Base-by-base conservation (phyloP, 1,140 invertebrate species). In the Globodera ellingtonae region DNA sequence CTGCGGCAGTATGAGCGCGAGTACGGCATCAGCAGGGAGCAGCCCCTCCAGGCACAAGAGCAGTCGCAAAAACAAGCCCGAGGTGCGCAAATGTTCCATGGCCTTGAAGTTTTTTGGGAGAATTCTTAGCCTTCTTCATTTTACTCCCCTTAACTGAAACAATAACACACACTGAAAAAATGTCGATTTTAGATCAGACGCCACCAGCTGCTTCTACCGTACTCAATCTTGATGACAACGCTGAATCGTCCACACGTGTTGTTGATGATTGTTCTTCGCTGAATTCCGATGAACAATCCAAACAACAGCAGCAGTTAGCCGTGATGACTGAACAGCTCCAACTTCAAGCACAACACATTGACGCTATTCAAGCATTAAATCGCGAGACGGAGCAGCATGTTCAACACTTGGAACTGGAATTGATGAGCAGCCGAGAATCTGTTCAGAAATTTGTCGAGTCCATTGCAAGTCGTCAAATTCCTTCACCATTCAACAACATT, bases 1-100 rank as follows among this genome's bases (percentile, higher is more conserved):
- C 59, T 86, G 21, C 77, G 67, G 35, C 84, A 86, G 46, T 80
- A 79, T 52, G 85, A 86, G 48, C 46, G 66, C 48, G 24, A 81
- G 24, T 50, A 80, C 21, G 59, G 67, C 66, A 65, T 69, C 69
- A 15, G 15, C 69, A 65, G 65, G 46, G 46, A 65, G 15, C 50
- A 35, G 13, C 62, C 13, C 3, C 35, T 35, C 0, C 35, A 35
- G 35, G 35, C 35, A 35, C 5, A 13, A 69, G 15, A 50, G 65
- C 69, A 76, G 46, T 62, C 24, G 44, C 50, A 13, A 69, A 46
- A 13, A 59, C 46, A 67, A 24, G 15, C 6, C 59, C 7, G n/a
- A 47, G 52, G 59, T 10, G 59, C 3, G 6, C 10, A 59, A 65
- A 24, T 46, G 46, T 24, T 24, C 50, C 35, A 35, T 35, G 35